These are phyloP conservation scores for Gallinago solitaria DNA, from an alignment of 2,797 vertebrate species.

Conservation along the genomic window DNA sequence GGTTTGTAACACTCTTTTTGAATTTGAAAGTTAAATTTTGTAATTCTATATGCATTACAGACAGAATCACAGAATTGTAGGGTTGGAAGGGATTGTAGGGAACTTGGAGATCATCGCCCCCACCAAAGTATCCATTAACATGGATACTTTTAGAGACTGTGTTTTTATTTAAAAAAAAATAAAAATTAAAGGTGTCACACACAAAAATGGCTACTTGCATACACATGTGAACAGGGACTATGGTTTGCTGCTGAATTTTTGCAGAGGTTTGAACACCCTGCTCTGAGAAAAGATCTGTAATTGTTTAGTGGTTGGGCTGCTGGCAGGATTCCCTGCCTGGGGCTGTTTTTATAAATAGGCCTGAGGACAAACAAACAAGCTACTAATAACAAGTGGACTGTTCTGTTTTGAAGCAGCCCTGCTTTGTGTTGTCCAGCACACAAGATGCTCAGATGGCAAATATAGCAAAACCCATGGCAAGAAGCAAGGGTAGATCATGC, in stretches of 20 bases:
- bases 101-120: too few relatives aligned
- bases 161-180: background rate
- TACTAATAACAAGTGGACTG: constrained; percentile 49
- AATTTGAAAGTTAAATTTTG: background rate
- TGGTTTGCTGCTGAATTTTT: constrained; percentile 11
- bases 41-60: background rate
- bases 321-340: constrained; percentile 61
- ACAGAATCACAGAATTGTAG: too few relatives aligned
- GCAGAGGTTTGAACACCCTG: background rate
- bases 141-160: background rate
- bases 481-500: background rate
- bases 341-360: constrained; percentile 69
- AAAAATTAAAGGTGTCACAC: background rate
- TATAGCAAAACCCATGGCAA: background rate
- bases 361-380: constrained; percentile 70
- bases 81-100: too few relatives aligned
- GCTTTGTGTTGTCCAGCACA: constrained; percentile 22
- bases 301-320: constrained; percentile 53
- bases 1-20: too few relatives aligned
- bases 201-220: constrained; percentile 1
- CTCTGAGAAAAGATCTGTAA: constrained; percentile 50
- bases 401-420: constrained; percentile 48
- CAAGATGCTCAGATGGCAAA: background rate
- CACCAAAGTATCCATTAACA: background rate
- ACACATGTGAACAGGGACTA: background rate